Conservation (phyloP, 2,888 invertebrate species). For the Ophion costatus region DNA sequence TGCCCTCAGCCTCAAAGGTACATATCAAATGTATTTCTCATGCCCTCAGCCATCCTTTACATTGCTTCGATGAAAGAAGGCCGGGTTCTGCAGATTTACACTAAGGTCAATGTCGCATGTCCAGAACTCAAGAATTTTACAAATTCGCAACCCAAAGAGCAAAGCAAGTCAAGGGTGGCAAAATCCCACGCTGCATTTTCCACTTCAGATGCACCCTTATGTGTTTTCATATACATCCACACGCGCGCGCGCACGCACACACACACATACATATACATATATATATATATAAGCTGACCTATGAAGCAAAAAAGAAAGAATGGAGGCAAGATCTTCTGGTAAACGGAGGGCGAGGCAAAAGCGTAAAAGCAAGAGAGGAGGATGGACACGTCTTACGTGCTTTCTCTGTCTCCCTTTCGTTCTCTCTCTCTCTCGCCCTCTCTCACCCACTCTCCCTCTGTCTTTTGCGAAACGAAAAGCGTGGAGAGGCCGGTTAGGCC, state of each 20-base stretch:
- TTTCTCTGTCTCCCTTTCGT: slow-evolving; percentile 16
- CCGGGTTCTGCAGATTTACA: no score
- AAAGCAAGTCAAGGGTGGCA: neutral
- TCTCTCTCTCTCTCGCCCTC: slow-evolving; percentile 10
- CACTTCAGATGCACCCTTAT: slow-evolving; percentile 13
- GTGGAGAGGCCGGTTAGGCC: slow-evolving; percentile 82
- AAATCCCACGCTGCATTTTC: slow-evolving; percentile 40
- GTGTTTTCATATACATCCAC: neutral
- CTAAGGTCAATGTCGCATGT: no score
- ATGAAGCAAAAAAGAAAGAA: neutral
- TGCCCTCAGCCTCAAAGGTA: no score
- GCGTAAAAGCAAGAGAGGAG: slow-evolving; percentile 69
- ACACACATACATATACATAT: no score
- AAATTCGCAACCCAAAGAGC: neutral
- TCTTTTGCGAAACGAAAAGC: slow-evolving; percentile 78
- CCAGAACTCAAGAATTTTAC: neutral
- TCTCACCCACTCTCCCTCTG: slow-evolving; percentile 16
- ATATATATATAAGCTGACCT: no score
- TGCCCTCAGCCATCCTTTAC: no score
- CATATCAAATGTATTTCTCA: no score
- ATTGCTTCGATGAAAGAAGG: no score
- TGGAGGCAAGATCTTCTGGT: slow-evolving; percentile 35
- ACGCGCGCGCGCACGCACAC: no score
- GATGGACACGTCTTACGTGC: slow-evolving; percentile 78
- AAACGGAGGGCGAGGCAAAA: slow-evolving; percentile 71